A percentile compares a stretch with the other conserved stretches of the same genome.
Conservation (phyloP, 2,888 invertebrate species). For the Eumerus sabulonum region DNA sequence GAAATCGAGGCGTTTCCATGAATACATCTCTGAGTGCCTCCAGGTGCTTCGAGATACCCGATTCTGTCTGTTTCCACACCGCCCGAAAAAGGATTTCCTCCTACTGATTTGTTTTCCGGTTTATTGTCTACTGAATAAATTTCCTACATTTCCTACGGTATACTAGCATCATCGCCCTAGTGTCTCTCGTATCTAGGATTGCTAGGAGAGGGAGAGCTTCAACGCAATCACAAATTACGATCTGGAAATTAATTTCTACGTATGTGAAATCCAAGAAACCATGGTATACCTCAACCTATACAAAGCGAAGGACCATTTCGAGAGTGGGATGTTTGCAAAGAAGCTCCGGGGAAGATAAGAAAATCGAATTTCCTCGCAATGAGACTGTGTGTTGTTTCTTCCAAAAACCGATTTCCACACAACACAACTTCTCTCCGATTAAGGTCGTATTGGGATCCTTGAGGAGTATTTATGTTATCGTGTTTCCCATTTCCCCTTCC, state of each 20-base stretch:
- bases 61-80: slow-evolving; percentile 10
- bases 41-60: slow-evolving; percentile 39
- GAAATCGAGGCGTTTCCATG: slow-evolving; percentile 56
- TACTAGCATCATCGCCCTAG: slow-evolving; percentile 1
- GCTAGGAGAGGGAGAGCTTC: slow-evolving; percentile 36
- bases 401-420: slow-evolving; percentile 20
- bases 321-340: slow-evolving; percentile 26
- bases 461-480: slow-evolving; percentile 38
- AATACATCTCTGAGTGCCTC: slow-evolving; percentile 41
- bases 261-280: slow-evolving; percentile 54
- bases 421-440: slow-evolving; percentile 7
- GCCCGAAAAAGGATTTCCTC: slow-evolving; percentile 58
- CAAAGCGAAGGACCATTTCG: background rate
- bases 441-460: slow-evolving; percentile 40
- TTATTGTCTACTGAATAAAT: slow-evolving; percentile 45
- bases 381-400: slow-evolving; percentile 22
- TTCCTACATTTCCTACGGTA: slow-evolving; percentile 10
- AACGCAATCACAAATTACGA: slow-evolving; percentile 63
- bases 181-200: slow-evolving; percentile 48
- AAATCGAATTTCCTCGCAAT: slow-evolving; percentile 47
- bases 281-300: slow-evolving; percentile 36
- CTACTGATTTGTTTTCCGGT: slow-evolving; percentile 67
- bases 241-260: slow-evolving; percentile 66
- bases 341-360: slow-evolving; percentile 48
- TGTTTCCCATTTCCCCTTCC: slow-evolving; percentile 18